phyloP scores from a whole-genome alignment of 2,888 invertebrate species.

The Xiphydria camelus region DNA sequence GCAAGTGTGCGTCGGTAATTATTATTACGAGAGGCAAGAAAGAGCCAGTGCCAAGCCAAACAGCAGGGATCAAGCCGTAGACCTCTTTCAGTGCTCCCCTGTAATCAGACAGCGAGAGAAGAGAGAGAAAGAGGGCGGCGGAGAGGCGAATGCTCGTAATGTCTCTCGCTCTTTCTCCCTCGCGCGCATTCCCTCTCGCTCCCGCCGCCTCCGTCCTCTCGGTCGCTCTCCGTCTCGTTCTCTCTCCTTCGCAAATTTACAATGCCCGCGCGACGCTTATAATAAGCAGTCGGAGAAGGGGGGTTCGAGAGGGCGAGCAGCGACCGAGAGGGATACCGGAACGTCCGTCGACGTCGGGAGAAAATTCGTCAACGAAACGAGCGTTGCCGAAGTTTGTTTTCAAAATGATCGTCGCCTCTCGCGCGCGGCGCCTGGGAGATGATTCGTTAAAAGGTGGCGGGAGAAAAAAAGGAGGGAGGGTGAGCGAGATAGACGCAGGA shows the following conservation, averaged over 20 bases:
- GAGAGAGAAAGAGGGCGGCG: conserved; percentile 14
- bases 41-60: conserved; percentile 3
- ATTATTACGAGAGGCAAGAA: conserved; percentile 33
- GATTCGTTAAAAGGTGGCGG: too few relatives aligned
- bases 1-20: conserved; percentile 34
- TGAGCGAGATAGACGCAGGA: too few relatives aligned
- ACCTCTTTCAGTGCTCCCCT: conserved; percentile 38
- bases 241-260: neutral
- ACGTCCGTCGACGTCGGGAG: neutral
- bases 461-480: too few relatives aligned
- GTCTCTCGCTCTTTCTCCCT: too few relatives aligned
- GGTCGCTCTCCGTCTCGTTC: conserved; percentile 9
- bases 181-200: neutral
- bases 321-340: neutral
- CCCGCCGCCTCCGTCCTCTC: conserved; percentile 11
- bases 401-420: neutral
- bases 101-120: conserved; percentile 32
- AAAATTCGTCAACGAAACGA: neutral
- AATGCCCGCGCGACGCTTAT: neutral
- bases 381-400: neutral
- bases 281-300: neutral
- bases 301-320: neutral
- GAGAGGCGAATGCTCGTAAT: conserved; percentile 7
- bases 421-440: neutral
- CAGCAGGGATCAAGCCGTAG: conserved; percentile 21